Evolutionary conservation across 2,113 vertebrate genomes (phyloP).

Genomic region (Clupea harengus): DNA sequence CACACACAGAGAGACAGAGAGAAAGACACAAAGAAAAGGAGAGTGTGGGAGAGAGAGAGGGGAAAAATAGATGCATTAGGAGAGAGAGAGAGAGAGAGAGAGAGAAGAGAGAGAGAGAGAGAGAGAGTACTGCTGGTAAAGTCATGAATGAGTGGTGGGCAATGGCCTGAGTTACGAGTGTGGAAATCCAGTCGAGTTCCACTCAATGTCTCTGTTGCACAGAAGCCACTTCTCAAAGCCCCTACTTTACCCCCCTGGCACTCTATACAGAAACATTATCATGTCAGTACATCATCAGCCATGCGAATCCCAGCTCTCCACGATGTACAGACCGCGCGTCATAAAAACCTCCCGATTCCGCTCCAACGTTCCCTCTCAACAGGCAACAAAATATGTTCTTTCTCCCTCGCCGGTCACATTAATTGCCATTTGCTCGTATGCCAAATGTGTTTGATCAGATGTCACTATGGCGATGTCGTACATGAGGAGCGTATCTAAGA

Average conservation of each 20-base stretch:
- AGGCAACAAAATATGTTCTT: conserved; percentile 38
- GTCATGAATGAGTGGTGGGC: conserved; percentile 12
- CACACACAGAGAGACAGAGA: background rate
- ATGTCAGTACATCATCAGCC: background rate
- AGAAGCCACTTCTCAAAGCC: background rate
- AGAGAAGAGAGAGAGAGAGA: background rate
- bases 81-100: background rate
- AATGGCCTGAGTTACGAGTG: background rate
- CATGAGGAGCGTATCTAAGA: conserved; percentile 30
- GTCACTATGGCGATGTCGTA: conserved; percentile 35
- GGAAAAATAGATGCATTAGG: background rate
- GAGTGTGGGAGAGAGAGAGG: background rate
- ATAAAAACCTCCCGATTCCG: background rate
- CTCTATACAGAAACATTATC: background rate
- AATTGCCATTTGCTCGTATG: conserved; percentile 35
- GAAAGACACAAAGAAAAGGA: background rate
- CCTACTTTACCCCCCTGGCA: background rate
- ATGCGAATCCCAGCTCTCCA: too few relatives aligned
- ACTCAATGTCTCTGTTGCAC: background rate
- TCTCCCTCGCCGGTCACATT: conserved; percentile 34
- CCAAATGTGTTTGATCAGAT: conserved; percentile 48
- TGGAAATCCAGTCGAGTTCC: background rate
- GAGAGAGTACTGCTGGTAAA: background rate
- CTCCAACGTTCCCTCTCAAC: conserved; percentile 28
- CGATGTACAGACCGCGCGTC: background rate